These are phyloP conservation scores for Colletes latitarsis DNA, from an alignment of 1,140 invertebrate species.

Conservation along the genomic window DNA sequence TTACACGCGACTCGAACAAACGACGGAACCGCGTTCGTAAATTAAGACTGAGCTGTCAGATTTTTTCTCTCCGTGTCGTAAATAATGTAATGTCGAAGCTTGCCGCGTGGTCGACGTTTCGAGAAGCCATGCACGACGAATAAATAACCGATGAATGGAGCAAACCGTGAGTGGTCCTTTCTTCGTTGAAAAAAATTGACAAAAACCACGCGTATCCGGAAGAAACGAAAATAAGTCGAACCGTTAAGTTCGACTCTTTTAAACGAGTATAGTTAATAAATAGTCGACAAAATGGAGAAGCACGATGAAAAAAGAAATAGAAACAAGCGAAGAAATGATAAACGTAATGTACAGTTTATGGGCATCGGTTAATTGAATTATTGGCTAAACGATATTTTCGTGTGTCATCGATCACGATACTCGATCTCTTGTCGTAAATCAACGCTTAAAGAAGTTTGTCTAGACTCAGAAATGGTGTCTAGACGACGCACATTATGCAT, in stretches of 20 bases:
- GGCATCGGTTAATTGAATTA: background rate
- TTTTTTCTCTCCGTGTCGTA: background rate
- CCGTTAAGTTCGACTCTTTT: slow-evolving; percentile 23
- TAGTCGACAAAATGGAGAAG: background rate
- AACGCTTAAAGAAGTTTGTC: background rate
- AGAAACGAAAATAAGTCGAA: background rate
- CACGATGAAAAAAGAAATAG: background rate
- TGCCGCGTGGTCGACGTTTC: too few species aligned
- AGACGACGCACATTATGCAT: background rate
- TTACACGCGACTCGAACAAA: background rate
- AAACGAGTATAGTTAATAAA: background rate
- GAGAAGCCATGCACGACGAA: background rate
- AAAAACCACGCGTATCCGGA: too few species aligned
- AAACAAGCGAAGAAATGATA: too few species aligned
- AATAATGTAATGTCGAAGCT: background rate
- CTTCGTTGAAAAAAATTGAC: background rate
- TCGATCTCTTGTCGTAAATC: background rate
- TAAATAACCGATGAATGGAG: background rate
- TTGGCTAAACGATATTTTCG: background rate
- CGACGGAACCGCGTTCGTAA: background rate
- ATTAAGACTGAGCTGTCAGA: background rate
- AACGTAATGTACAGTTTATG: background rate
- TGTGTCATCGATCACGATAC: background rate
- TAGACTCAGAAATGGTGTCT: background rate
- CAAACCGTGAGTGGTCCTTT: background rate